Base-by-base conservation (phyloP, 2,797 vertebrate species). In the Borostomias antarcticus region DNA sequence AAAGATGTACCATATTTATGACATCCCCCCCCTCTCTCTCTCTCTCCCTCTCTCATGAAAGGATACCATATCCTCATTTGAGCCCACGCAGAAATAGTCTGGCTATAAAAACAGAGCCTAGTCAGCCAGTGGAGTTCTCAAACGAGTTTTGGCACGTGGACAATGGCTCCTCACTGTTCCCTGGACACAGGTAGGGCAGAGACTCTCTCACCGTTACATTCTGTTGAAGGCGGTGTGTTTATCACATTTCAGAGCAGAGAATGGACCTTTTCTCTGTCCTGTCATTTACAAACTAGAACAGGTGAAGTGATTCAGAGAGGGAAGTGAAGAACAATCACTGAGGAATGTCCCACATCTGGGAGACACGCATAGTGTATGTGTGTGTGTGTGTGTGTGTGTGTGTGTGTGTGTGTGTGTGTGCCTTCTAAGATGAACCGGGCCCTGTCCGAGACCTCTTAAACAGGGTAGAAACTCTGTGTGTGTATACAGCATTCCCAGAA, bases 1-100 rank as follows among this genome's bases (percentile, higher is more conserved):
- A n/a, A n/a, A n/a, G n/a, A n/a, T n/a, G n/a, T n/a, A n/a, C n/a
- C 69, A 26, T 73, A 73, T 40, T 58, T 58, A 60, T 17, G 28
- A 47, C 13, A 30, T 37, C 35, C 0, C 35, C 9, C 4, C 9
- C 5, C 35, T 2, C 9, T 37, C 35, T 7, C 35, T 11, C 9
- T 13, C 47, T 79, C 57, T 72, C 68, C 74, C 47, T 30, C 13
- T 5, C 56, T 75, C 47, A 72, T 73, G 66, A 72, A 82, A 75
- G 59, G 33, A 76, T 73, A 76, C 83, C 47, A 76, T 73, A 75
- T 78, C 68, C 73, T 86, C 68, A 79, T 83, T 81, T 81, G 52
- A 66, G 72, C 50, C 11, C 47, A 15, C 56, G 69, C 80, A 75
- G 77, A 88, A 82, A 82, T 85, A 87, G 83, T 71, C 59, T 66